Conservation (phyloP, 2,888 invertebrate genomes). For the Choristoneura rosaceana region DNA sequence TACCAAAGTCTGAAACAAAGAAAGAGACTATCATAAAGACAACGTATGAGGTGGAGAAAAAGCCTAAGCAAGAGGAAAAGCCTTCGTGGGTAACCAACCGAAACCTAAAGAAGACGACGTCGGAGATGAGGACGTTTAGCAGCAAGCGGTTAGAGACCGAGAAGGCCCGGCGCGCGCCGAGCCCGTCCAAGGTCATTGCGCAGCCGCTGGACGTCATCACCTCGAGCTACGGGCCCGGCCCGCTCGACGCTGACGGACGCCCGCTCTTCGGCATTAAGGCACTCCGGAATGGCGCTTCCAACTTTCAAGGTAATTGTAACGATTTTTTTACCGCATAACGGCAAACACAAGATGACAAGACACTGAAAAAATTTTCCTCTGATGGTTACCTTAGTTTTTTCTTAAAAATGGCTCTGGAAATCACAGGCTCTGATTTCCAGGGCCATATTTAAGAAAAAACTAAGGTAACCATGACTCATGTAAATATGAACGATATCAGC, state of each 20-base stretch:
- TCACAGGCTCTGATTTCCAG: no score
- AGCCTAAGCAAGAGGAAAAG: constrained; percentile 79
- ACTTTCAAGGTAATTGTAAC: constrained; percentile 85
- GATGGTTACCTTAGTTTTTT: no score
- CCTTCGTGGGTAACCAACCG: constrained; percentile 88
- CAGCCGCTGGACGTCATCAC: constrained; percentile 88
- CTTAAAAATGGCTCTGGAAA: no score
- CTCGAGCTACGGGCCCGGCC: constrained; percentile 93
- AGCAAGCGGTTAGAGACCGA: constrained; percentile 72
- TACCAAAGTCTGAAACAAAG: constrained; percentile 61
- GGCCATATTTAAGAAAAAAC: no score
- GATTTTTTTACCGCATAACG: no score
- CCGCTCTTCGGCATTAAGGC: constrained; percentile 93
- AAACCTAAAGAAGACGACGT: constrained; percentile 80
- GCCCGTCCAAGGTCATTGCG: constrained; percentile 71
- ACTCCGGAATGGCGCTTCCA: constrained; percentile 86
- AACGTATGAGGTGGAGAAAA: constrained; percentile 65
- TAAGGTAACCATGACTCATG: constrained; percentile 78
- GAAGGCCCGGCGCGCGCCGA: constrained; percentile 71
- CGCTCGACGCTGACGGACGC: constrained; percentile 91
- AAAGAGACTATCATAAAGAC: constrained; percentile 71
- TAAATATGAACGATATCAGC: not conserved
- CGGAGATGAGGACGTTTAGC: constrained; percentile 71
- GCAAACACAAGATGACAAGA: no score
- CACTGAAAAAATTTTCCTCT: no score